Evolutionary conservation across 2,888 invertebrate species (phyloP), one percentile per base, ranked within the genome.

Genomic region (Taphrorychus bicolor): DNA sequence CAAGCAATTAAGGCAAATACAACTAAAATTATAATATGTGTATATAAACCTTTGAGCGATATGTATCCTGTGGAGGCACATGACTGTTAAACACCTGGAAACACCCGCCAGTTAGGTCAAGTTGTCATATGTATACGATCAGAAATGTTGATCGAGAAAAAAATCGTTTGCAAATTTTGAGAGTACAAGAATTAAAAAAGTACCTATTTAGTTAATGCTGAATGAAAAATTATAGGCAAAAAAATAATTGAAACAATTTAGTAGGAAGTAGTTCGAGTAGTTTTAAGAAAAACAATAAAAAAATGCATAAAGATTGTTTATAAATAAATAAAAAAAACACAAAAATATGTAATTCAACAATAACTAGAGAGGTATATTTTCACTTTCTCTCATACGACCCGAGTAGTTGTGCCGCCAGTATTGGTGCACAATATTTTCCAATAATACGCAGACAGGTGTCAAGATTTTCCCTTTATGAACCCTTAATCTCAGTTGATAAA

Each of bases 81-180:
- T 95, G 95, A 89, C 93, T 94, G 90, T 94, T 95, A 88, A 93
- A 94, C 83, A 94, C 93, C 94, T 94, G 89, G 83, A 91, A 91
- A 87, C 84, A 83, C 78, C 78, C 77, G 76, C 76, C 70, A 77
- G 77, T 78, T 80, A 78, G 75, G 74, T 76, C 73, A 65, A 65
- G 51, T 45, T 69, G 41, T 69, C 64, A 69, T 58, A 45, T 5
- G 11, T 16, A 14, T 52, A 48, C 42, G 32, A 58, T 51, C 22
- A 57, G 49, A 63, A 57, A 7, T 57, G 41, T 64, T n/a, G 21
- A n/a, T n/a, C n/a, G n/a, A n/a, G n/a, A n/a, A n/a, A n/a, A n/a
- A 58, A 63, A 49, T 45, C 19, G 32, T 11, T 48, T 32, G 16
- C 56, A 5, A 56, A 32, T 16, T 48, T 45, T 18, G 49, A 56